Evolutionary conservation across 2,113 vertebrate genomes (phyloP), one percentile per base, ranked within the genome.

Genomic region (Tragelaphus strepsiceros): DNA sequence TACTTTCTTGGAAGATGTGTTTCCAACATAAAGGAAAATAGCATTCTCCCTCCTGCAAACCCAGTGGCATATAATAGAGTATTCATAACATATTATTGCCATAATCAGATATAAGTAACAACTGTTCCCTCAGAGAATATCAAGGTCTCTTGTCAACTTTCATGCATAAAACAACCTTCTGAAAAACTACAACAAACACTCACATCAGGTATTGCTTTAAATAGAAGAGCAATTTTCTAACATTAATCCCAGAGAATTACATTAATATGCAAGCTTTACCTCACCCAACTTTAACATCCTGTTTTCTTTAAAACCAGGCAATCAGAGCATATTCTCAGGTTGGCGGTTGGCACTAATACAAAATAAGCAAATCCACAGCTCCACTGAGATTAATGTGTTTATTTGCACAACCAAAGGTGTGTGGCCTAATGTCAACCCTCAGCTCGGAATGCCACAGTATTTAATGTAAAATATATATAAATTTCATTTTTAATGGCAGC

Each of bases 261-360:
- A 94, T 85, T 96, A 96, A 96, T 43, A 96, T 19, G 6, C 95
- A 96, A 96, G 86, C 51, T 19, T 88, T 78, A 11, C 85, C 54
- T 71, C 54, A 19, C 32, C 51, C 84, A 92, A 91, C 22, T 64
- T 90, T 32, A 94, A 91, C 74, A 95, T 98, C 96, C 93, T 97
- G 95, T 98, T 98, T 98, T 93, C 61, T 93, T 97, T 98, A 62
- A 95, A 82, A 81, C 5, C n/a, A 96, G 28, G 91, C 19, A 93
- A 87, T 95, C 17, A 83, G 0, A 0, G 82, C 77, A 88, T 39
- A 95, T 88, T 95, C 39, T 46, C 39, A 85, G 30, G 32, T 58
- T 95, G 71, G 21, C 49, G 4, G 39, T 49, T 95, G 77, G 21
- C 59, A 61, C 21, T 43, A 83, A 53, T 30, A 82, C 28, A 84